Evolutionary conservation across 2,113 vertebrate genomes (phyloP).

Genomic region (Forbesichthys agassizii): DNA sequence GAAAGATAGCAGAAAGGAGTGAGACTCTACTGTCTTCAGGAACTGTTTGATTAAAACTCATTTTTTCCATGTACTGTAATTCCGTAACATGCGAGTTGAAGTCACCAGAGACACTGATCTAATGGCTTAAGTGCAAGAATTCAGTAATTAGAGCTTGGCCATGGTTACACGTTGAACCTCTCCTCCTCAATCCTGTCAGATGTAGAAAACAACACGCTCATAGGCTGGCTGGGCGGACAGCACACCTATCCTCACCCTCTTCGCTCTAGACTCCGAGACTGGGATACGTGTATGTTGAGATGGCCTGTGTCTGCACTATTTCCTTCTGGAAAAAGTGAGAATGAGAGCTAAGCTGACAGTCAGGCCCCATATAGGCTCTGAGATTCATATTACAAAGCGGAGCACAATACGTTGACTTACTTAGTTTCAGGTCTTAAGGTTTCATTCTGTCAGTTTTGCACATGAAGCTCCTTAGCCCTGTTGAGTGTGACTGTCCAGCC

Average conservation of each 20-base stretch:
- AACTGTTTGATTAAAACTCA: constrained; percentile 65
- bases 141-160: constrained; percentile 65
- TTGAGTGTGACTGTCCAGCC: constrained; percentile 29
- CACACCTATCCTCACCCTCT: constrained; percentile 42
- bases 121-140: constrained; percentile 73
- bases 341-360: constrained; percentile 56
- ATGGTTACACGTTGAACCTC: constrained; percentile 58
- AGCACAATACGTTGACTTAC: constrained; percentile 52
- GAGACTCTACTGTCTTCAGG: constrained; percentile 50
- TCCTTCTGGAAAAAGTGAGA: constrained; percentile 67
- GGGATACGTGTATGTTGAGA: constrained; percentile 50
- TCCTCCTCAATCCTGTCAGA: constrained; percentile 47
- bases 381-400: constrained; percentile 60
- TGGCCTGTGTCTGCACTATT: constrained; percentile 53
- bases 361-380: constrained; percentile 40
- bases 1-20: constrained; percentile 11
- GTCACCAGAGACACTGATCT: constrained; percentile 78
- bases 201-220: constrained; percentile 51
- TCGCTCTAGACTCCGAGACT: constrained; percentile 45
- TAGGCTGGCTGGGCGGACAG: constrained; percentile 39
- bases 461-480: constrained; percentile 41
- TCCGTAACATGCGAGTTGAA: constrained; percentile 61
- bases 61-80: constrained; percentile 65
- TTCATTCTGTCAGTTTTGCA: constrained; percentile 52
- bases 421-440: constrained; percentile 41